Evolutionary conservation across 1,140 invertebrate species (phyloP), one percentile per base, ranked within the genome.

Genomic region (Drosophila funebris): DNA sequence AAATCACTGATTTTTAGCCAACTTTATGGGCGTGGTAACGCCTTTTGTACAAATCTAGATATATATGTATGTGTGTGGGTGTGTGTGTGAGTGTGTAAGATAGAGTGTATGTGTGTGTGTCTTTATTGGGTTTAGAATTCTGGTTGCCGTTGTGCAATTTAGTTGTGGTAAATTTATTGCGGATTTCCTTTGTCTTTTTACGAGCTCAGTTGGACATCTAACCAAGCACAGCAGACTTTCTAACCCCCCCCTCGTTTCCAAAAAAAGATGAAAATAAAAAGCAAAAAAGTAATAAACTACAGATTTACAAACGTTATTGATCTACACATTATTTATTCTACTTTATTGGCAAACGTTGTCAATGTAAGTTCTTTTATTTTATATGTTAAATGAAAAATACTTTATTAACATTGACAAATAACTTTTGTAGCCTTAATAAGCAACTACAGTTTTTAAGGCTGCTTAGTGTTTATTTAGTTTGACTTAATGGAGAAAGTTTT

Each of bases 151-250:
- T 77, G 46, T 57, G 64, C 82, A 87, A 85, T 85, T 77, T 71
- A 68, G 73, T 77, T 87, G 78, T 62, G 69, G 64, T 81, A 87
- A 85, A 85, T 85, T 85, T 87, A 87, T 87, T 85, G 82, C 78
- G 77, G 73, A 64, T 52, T 87, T 61, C 57, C 77, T 77, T 87
- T 74, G 82, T 75, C 66, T 87, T 85, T 61, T 87, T 73, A 73
- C 70, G 54, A 37, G 46, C 56, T 73, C 56, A 48, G 61, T 20
- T 64, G 50, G 61, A 71, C 53, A 57, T 58, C 48, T 5, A 62
- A 16, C 48, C 5, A 62, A 16, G 58, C 58, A 11, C 31, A 50
- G 29, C 52, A 48, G 50, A 52, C 8, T 37, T 48, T 58, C 44
- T 7, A 29, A 31, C n/a, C n/a, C n/a, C n/a, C n/a, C n/a, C n/a